These are phyloP conservation scores for Corythaixoides concolor DNA, from an alignment of 2,113 vertebrate genomes.

Conservation along the genomic window DNA sequence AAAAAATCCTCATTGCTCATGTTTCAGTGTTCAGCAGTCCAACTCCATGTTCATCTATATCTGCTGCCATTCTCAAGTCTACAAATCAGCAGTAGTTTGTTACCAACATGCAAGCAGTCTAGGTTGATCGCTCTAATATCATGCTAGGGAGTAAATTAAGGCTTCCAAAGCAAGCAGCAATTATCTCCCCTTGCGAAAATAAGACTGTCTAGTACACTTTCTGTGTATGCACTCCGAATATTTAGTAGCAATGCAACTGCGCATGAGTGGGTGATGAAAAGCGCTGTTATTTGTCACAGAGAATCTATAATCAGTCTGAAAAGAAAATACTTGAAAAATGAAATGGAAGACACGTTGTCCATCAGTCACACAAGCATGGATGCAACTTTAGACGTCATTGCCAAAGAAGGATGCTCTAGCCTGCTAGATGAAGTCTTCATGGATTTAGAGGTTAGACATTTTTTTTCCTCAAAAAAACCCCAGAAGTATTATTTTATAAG, in stretches of 20 bases:
- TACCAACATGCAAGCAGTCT: neutral
- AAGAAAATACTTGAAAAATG: constrained; percentile 87
- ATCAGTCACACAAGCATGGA: constrained; percentile 84
- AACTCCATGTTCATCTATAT: neutral
- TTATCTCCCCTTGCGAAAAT: neutral
- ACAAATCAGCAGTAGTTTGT: neutral
- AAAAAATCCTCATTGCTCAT: neutral
- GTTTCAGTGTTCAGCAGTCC: neutral
- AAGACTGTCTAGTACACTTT: neutral
- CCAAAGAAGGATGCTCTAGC: constrained; percentile 91
- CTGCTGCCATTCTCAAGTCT: neutral
- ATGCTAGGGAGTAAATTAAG: neutral
- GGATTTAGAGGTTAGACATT: constrained; percentile 87
- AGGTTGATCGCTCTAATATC: neutral
- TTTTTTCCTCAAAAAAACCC: neutral
- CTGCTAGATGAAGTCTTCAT: constrained; percentile 95
- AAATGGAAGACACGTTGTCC: constrained; percentile 69
- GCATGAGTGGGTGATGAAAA: neutral
- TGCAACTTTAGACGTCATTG: constrained; percentile 84
- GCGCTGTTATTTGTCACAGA: constrained; percentile 67
- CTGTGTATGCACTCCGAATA: neutral
- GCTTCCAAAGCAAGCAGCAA: neutral
- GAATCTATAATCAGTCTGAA: constrained; percentile 95
- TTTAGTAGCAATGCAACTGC: neutral
- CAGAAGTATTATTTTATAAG: neutral